A percentile compares a stretch with the other conserved stretches of the same genome.
Evolutionary conservation across 2,113 vertebrate species (phyloP).

Genomic region (Sylvilagus bachmani): DNA sequence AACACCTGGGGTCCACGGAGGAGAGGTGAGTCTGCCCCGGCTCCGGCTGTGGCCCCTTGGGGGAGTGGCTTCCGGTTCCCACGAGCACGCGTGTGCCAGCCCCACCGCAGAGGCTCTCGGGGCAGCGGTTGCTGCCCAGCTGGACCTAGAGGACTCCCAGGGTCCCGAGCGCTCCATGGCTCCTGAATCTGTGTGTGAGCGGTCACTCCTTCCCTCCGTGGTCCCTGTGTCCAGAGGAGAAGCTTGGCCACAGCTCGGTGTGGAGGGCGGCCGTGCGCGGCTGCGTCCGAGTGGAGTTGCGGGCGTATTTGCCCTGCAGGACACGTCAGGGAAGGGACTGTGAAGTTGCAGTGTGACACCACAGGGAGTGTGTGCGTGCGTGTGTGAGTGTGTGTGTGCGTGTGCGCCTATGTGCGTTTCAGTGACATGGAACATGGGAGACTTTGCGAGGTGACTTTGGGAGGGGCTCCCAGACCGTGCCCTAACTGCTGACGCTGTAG

Average conservation of each 20-base stretch:
- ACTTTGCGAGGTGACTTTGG: background rate
- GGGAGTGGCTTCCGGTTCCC: background rate
- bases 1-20: slow-evolving; percentile 98
- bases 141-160: background rate
- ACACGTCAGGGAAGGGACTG: background rate
- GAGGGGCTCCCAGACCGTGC: slow-evolving; percentile 22
- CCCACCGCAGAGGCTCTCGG: rapidly evolving
- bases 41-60: rapidly evolving
- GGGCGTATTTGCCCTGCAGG: too few species aligned
- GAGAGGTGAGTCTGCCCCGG: slow-evolving; percentile 92
- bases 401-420: background rate
- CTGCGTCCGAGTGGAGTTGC: background rate
- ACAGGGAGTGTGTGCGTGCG: background rate
- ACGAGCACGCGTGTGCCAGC: background rate
- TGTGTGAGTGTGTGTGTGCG: too few species aligned
- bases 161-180: background rate
- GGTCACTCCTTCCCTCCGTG: background rate
- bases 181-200: too few species aligned
- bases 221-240: background rate
- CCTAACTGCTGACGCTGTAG: background rate
- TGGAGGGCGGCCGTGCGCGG: too few species aligned
- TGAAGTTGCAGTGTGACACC: background rate
- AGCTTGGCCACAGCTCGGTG: background rate
- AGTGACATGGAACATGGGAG: background rate
- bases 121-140: background rate